Evolutionary conservation across 2,888 invertebrate genomes (phyloP).

Genomic region (Chelonus formosanus): DNA sequence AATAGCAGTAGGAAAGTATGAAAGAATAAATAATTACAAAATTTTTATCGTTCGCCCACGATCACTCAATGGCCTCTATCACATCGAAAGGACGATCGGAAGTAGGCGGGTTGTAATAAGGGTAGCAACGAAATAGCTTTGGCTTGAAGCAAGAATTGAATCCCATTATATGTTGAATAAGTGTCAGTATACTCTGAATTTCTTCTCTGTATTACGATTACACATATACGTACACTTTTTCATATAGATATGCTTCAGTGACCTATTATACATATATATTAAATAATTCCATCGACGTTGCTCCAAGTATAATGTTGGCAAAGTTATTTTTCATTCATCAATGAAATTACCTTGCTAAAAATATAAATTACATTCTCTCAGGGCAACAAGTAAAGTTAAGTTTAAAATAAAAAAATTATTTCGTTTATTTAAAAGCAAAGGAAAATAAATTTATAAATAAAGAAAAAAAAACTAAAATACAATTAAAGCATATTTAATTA

Average conservation of each 20-base stretch:
- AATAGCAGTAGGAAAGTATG: not conserved
- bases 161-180: constrained; percentile 9
- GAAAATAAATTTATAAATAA: no score
- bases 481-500: no score
- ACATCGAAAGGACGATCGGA: constrained; percentile 9
- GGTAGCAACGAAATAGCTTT: constrained; percentile 8
- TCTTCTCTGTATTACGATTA: constrained; percentile 1
- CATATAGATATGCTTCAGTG: no score
- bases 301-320: not conserved
- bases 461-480: no score
- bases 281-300: no score
- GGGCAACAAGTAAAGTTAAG: no score
- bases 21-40: not conserved
- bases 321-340: no score
- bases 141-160: constrained; percentile 11
- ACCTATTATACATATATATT: not conserved
- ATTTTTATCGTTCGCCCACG: constrained; percentile 6
- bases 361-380: no score
- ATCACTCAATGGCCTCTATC: not conserved
- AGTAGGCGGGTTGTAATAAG: constrained; percentile 12
- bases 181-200: not conserved
- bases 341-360: no score
- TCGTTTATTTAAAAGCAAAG: no score
- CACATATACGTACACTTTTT: not conserved
- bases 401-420: no score